Conservation (phyloP, 1,140 invertebrate genomes). For the Microplitis demolitor region DNA sequence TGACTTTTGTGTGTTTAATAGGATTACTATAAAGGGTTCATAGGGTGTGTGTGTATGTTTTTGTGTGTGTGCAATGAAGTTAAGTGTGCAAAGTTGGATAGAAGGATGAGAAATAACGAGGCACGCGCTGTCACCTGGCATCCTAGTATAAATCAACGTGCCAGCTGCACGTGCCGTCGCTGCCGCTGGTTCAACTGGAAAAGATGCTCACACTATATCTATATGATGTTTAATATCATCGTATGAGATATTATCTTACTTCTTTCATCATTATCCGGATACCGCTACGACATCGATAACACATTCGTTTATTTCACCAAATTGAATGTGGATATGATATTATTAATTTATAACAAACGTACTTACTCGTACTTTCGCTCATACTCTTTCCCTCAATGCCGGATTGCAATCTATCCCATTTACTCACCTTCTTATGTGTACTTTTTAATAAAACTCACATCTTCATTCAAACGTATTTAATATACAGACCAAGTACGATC, state of each 20-base stretch:
- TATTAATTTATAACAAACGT: not conserved
- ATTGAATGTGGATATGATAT: not conserved
- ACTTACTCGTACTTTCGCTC: too few species aligned
- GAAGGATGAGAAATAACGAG: conserved; percentile 10
- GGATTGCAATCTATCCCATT: too few species aligned
- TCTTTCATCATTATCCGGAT: not conserved
- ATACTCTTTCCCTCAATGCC: too few species aligned
- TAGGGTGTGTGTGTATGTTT: not conserved
- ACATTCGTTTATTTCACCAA: not conserved
- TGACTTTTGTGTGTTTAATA: not conserved
- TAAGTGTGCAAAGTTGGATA: not conserved
- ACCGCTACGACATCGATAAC: not conserved
- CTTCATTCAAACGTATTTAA: too few species aligned
- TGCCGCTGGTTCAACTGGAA: conserved; percentile 15
- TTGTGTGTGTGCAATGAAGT: not conserved
- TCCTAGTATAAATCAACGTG: conserved; percentile 31
- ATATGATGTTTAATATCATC: not conserved
- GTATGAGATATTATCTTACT: not conserved
- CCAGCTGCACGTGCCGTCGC: conserved; percentile 29
- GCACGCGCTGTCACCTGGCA: conserved; percentile 29
- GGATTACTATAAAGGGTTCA: not conserved
- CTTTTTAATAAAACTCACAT: too few species aligned
- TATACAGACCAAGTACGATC: too few species aligned
- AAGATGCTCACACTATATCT: conserved; percentile 13
- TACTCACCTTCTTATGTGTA: too few species aligned